Base-by-base conservation (phyloP, 2,797 vertebrate genomes). In the Hipposideros larvatus region DNA sequence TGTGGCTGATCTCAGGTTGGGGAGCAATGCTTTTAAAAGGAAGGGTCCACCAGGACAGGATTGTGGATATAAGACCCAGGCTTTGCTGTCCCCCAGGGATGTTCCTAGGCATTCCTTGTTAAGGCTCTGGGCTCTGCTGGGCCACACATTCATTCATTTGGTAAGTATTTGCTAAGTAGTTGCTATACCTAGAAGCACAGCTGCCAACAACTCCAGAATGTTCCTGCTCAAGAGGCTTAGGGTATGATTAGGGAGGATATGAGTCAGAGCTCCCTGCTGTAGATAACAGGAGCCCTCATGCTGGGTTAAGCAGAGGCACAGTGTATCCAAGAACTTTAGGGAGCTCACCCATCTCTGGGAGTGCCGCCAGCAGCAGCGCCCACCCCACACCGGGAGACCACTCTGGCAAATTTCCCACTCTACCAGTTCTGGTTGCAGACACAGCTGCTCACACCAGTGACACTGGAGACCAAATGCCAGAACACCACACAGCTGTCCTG, bases 381-480 rank as follows among this genome's bases (percentile, higher is more conserved):
- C 28, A 19, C 2, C 16, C 22, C 26, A 41, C 28, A 13, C 21
- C 21, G 11, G 46, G 46, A 16, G 28, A 31, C 7, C n/a, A 19
- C 37, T 11, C 14, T 41, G 68, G 24, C 2, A 0, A 51, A 14
- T 18, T 6, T 48, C 41, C 16, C 1, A 0, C 16, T 2, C 22
- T 19, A 16, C 16, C 6, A 1, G 28, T 73, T 77, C 61, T 28
- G 51, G 51, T 63, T 28, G 9, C n/a, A 57, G 37, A 90, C 73
- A 31, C 11, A 82, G 48, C 31, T 57, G 51, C 28, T 80, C 37
- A 59, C 4, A 19, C 13, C 1, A 63, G 19, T n/a, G 28, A 46
- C 16, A 2, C 21, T 1, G 79, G 18, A n/a, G 4, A 65, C 28
- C 13, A 5, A 28, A 28, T 8, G 59, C 59, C 59, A 61, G 59